These are phyloP conservation scores for Oxyruncus cristatus DNA, from an alignment of 2,113 vertebrate genomes.

Conservation along the genomic window DNA sequence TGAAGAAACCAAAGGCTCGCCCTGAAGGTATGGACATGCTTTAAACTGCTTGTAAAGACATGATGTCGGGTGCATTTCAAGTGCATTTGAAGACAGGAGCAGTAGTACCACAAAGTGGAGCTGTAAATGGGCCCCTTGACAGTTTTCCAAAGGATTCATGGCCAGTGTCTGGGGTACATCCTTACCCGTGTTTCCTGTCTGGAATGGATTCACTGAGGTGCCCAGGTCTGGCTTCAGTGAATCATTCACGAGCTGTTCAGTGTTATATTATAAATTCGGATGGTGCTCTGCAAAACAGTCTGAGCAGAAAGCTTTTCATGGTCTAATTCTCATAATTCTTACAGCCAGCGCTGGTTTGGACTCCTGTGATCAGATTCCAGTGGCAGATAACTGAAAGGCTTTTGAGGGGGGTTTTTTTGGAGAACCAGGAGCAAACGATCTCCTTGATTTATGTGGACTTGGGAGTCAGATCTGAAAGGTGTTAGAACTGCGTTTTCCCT, in stretches of 20 bases:
- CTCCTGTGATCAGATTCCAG: not conserved
- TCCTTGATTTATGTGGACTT: not conserved
- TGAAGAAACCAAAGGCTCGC: conserved; percentile 93
- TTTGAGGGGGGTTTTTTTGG: not conserved
- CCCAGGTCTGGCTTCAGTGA: not conserved
- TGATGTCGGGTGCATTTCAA: not conserved
- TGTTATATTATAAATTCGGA: not conserved
- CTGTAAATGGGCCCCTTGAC: not conserved
- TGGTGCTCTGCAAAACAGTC: not conserved
- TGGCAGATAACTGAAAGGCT: not conserved
- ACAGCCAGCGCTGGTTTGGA: not conserved
- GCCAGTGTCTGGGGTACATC: not conserved
- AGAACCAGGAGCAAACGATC: not conserved
- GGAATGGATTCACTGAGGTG: not conserved
- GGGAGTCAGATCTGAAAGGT: not conserved
- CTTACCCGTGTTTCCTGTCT: not conserved
- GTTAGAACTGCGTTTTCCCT: not conserved
- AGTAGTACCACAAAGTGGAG: not conserved
- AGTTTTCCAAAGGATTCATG: not conserved
- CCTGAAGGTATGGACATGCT: conserved; percentile 84
- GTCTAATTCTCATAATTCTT: not conserved
- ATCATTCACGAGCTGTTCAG: not conserved
- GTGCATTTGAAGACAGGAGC: not conserved
- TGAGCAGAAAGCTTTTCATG: not conserved
- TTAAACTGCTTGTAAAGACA: not conserved